Conservation (phyloP, 2,797 vertebrate genomes). For the Hydrophis major region DNA sequence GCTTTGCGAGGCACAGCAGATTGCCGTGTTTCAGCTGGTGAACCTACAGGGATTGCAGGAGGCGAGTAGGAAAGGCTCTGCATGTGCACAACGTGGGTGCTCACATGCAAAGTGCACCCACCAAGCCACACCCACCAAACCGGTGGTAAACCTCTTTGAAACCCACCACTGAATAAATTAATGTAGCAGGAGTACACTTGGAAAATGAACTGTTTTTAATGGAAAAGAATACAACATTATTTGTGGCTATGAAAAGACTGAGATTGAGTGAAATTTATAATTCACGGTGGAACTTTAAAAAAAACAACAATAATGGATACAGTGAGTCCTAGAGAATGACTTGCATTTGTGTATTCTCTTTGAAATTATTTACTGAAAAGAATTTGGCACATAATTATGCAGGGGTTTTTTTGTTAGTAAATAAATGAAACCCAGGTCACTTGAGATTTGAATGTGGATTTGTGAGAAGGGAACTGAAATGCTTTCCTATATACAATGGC, state of each 20-base stretch:
- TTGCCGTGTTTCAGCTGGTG: too few species aligned
- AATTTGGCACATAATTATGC: neutral
- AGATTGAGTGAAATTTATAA: neutral
- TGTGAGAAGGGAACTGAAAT: neutral
- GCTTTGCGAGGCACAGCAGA: too few species aligned
- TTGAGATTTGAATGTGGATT: neutral
- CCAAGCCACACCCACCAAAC: too few species aligned
- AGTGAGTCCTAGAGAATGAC: too few species aligned
- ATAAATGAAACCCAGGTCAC: neutral
- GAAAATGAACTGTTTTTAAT: neutral
- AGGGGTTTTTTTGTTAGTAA: neutral
- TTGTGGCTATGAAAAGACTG: neutral
- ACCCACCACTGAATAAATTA: neutral
- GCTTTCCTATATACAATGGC: neutral
- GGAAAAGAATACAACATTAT: neutral
- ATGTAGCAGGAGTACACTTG: neutral
- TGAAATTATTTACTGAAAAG: neutral
- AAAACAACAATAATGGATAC: neutral
- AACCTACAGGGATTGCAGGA: too few species aligned
- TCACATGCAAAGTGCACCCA: accelerated
- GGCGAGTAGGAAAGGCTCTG: too few species aligned
- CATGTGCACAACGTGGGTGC: too few species aligned
- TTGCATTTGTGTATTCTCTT: neutral
- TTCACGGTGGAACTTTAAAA: neutral
- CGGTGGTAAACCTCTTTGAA: too few species aligned